phyloP scores from a whole-genome alignment of 2,113 vertebrate species.

The Capricornis sumatraensis region DNA sequence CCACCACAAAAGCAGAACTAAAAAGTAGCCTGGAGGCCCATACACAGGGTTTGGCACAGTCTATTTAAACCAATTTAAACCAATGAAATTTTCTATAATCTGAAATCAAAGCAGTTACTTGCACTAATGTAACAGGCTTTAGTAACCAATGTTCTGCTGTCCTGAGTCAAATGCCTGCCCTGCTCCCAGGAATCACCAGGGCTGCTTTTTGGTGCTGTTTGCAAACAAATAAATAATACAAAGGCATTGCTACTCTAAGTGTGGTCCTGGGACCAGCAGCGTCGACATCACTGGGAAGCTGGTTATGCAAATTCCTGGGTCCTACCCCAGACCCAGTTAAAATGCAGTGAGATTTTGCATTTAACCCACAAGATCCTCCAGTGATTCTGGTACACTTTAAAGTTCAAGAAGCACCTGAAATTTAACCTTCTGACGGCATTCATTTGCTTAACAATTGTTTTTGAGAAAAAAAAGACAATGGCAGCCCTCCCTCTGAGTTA shows the following conservation, averaged over 20 bases:
- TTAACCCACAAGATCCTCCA: background rate
- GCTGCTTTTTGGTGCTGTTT: background rate
- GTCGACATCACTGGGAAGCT: background rate
- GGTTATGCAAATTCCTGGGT: background rate
- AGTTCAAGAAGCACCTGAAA: conserved; percentile 27
- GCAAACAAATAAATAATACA: background rate
- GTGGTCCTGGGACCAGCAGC: background rate
- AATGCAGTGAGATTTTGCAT: background rate
- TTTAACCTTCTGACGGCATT: conserved; percentile 27
- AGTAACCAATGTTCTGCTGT: background rate
- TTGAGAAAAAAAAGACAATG: conserved; percentile 38
- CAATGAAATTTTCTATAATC: background rate
- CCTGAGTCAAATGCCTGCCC: background rate
- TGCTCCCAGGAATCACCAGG: background rate
- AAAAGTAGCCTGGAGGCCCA: background rate
- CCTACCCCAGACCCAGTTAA: background rate
- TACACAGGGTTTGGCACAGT: background rate
- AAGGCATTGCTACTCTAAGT: background rate
- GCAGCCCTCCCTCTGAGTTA: conserved; percentile 13
- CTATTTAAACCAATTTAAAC: background rate
- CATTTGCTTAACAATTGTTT: conserved; percentile 44
- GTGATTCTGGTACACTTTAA: background rate
- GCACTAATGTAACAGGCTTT: background rate
- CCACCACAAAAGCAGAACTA: background rate
- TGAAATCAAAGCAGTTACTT: background rate